Evolutionary conservation across 2,113 vertebrate genomes (phyloP), one percentile per base, ranked within the genome.

Genomic region (Bujurquina vittata): DNA sequence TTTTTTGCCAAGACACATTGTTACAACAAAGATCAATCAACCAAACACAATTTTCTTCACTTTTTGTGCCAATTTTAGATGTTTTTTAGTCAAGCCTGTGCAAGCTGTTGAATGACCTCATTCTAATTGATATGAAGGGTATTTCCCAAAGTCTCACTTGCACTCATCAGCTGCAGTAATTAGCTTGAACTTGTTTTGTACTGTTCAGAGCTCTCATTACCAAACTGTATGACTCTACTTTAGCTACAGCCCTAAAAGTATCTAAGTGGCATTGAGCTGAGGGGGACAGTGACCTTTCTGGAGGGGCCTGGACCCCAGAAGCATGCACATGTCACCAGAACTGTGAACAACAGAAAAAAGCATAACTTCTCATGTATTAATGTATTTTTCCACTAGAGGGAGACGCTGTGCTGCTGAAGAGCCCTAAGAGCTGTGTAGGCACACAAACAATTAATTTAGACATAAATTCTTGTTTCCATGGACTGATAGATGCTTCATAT

Each of bases 311-410:
- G 35, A 63, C 0, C 33, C 0, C 20, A 62, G 0, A 35, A 3
- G 3, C 18, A 8, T 18, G 6, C 29, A 61, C 1, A 33, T 3
- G 33, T 11, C 1, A 23, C 37, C 35, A 35, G 8, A 9, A 35
- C 35, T 7, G 59, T 0, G 9, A 35, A 35, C 17, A 61, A 35
- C 3, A 35, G 31, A 1, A 7, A 17, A 15, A 62, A 62, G 20
- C 0, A 0, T 10, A 43, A 4, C 43, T 69, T 69, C 23, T 31
- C 29, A 20, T 55, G 49, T 35, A 54, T 55, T 33, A 2, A 67
- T 1, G 18, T 52, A n/a, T 43, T 69, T 35, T 17, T 14, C 12
- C 89, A 90, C 77, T 56, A 12, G 87, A 80, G 63, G 81, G 90
- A 46, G 14, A 58, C 2, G 17, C 33, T 63, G 80, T 18, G 3